These are phyloP conservation scores for Xenops minutus DNA, from an alignment of 2,797 vertebrate species.

Conservation along the genomic window DNA sequence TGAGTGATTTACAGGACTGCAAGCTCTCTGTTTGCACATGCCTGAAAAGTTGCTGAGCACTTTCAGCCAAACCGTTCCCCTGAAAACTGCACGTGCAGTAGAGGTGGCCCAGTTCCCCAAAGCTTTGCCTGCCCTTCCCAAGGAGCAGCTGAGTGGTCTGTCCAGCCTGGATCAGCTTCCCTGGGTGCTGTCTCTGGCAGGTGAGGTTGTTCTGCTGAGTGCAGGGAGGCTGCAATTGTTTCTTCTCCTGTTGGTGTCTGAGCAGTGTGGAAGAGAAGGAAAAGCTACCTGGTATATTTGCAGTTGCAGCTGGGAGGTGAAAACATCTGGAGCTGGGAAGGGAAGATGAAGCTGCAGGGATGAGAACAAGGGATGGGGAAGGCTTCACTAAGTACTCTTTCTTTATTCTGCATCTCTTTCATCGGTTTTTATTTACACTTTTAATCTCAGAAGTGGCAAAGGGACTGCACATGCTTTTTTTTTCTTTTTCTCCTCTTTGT, in stretches of 20 bases:
- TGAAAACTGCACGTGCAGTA: neutral
- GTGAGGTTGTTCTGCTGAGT: neutral
- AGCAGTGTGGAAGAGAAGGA: neutral
- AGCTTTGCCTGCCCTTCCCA: neutral
- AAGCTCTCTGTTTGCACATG: neutral
- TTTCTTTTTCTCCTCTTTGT: neutral
- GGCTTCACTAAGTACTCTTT: neutral
- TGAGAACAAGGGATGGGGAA: neutral
- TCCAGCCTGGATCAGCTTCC: neutral
- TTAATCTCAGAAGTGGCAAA: neutral
- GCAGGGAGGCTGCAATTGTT: fast-evolving
- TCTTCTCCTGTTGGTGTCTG: neutral
- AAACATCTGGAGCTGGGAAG: neutral
- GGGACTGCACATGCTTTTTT: fast-evolving
- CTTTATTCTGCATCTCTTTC: neutral
- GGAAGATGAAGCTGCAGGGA: neutral
- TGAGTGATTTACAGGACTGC: neutral
- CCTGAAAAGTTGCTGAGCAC: neutral
- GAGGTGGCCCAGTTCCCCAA: neutral
- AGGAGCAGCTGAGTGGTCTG: fast-evolving
- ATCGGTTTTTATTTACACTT: neutral
- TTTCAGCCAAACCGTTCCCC: neutral
- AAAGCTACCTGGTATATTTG: neutral
- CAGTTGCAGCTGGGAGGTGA: neutral
- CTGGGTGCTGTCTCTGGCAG: neutral